Evolutionary conservation across 2,888 invertebrate species (phyloP), one percentile per base, ranked within the genome.

Genomic region (Limnephilus auricula): DNA sequence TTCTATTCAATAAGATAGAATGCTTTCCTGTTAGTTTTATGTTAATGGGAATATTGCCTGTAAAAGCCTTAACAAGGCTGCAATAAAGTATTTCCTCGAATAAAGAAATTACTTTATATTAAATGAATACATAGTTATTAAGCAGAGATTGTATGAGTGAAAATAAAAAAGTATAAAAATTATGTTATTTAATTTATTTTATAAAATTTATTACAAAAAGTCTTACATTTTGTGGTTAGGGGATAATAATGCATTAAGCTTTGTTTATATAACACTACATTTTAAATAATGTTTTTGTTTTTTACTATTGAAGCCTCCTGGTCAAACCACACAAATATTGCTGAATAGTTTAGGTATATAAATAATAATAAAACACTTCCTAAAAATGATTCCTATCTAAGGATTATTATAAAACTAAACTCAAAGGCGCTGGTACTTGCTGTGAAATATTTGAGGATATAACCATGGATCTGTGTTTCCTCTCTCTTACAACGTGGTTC

Each of bases 81-180:
- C 50, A 65, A 25, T 65, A 25, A 65, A 65, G n/a, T 65, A 65
- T 65, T 25, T 65, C 65, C 65, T 25, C 65, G 9, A 18, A 25
- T 65, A 65, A 25, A 25, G 65, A 34, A 82, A 82, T 2, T 82
- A 34, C 34, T 31, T 31, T 82, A 82, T 31, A 82, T 12, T 82
- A 82, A 82, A 82, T 82, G 15, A 82, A 31, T 32, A 25, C 65
- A 65, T 65, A 65, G 65, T 65, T 25, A 65, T 9, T 65, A 65
- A 65, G 37, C 37, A 30, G 37, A 85, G 30, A 86, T 85, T 85
- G 85, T 18, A 86, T 65, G 50, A 85, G 40, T 45, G 50, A 50
- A 86, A 86, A 86, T 86, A 86, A 86, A 45, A n/a, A 65, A 32
- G 12, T 18, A 86, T 45, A n/a, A 40, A 86, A 86, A 86, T 15